Percentiles rank a stretch among this genome's conserved stretches.
Evolutionary conservation across 1,140 invertebrate species (phyloP).

Genomic region (Polypedilum vanderplanki): DNA sequence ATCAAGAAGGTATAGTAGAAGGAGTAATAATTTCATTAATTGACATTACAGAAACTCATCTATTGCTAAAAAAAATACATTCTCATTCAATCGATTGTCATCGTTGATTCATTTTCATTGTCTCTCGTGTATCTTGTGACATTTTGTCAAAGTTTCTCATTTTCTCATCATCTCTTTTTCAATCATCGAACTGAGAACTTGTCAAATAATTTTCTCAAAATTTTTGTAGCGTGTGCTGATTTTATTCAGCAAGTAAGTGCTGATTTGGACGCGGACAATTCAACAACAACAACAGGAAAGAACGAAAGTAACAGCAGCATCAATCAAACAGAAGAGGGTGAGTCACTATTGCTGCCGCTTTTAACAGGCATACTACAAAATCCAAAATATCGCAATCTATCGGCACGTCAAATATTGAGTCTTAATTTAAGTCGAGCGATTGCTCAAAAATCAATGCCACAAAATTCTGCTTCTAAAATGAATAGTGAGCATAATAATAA

Average conservation of each 20-base stretch:
- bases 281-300: conserved; percentile 22
- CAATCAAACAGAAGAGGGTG: conserved; percentile 39
- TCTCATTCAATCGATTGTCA: conserved; percentile 27
- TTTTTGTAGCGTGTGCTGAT: conserved; percentile 10
- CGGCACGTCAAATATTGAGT: conserved; percentile 22
- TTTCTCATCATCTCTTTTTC: conserved; percentile 9
- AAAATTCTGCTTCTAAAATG: neutral
- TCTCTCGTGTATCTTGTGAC: neutral
- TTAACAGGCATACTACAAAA: conserved; percentile 51
- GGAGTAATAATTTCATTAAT: neutral
- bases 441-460: neutral
- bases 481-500: conserved; percentile 26
- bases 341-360: conserved; percentile 52
- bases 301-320: conserved; percentile 23
- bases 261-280: conserved; percentile 12
- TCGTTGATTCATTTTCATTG: neutral
- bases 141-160: neutral
- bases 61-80: neutral
- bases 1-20: conserved; percentile 58
- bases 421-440: conserved; percentile 9
- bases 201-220: conserved; percentile 1
- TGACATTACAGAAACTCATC: neutral
- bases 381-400: conserved; percentile 26
- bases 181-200: neutral
- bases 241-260: neutral